Conservation (phyloP, 2,113 vertebrate genomes). For the Sylvia atricapilla region DNA sequence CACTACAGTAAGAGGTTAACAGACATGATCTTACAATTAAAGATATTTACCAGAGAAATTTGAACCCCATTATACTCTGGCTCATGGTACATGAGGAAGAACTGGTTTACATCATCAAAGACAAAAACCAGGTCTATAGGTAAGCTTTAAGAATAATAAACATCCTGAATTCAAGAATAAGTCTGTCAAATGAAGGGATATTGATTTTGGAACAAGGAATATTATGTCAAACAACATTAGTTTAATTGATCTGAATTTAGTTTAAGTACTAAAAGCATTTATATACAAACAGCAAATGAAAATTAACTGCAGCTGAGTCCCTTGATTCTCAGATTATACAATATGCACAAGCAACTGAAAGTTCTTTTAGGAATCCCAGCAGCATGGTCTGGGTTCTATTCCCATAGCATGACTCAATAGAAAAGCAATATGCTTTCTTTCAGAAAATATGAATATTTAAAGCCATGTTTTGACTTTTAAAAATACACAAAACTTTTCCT, state of each 20-base stretch:
- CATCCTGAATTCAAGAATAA: conserved; percentile 81
- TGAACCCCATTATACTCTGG: conserved; percentile 75
- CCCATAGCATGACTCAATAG: conserved; percentile 48
- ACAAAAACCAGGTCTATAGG: conserved; percentile 85
- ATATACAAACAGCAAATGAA: conserved; percentile 81
- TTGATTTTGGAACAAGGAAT: conserved; percentile 85
- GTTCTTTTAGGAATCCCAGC: conserved; percentile 46
- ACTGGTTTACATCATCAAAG: conserved; percentile 84
- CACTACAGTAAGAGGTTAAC: conserved; percentile 59
- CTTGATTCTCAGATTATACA: conserved; percentile 63
- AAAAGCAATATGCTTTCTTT: conserved; percentile 81
- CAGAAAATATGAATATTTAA: conserved; percentile 72
- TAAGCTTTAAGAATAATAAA: conserved; percentile 88
- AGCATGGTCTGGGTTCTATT: conserved; percentile 57
- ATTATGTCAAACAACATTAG: conserved; percentile 83
- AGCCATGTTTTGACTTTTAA: conserved; percentile 75
- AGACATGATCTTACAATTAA: conserved; percentile 78
- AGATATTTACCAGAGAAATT: conserved; percentile 80
- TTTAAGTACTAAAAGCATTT: conserved; percentile 84
- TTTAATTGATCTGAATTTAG: conserved; percentile 86
- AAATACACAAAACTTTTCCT: conserved; percentile 75
- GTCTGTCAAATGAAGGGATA: conserved; percentile 80
- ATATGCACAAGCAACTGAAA: conserved; percentile 33
- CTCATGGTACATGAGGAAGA: conserved; percentile 69
- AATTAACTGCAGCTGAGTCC: conserved; percentile 81